These are phyloP conservation scores for Euschistus heros DNA, from an alignment of 1,140 invertebrate species.

Conservation along the genomic window DNA sequence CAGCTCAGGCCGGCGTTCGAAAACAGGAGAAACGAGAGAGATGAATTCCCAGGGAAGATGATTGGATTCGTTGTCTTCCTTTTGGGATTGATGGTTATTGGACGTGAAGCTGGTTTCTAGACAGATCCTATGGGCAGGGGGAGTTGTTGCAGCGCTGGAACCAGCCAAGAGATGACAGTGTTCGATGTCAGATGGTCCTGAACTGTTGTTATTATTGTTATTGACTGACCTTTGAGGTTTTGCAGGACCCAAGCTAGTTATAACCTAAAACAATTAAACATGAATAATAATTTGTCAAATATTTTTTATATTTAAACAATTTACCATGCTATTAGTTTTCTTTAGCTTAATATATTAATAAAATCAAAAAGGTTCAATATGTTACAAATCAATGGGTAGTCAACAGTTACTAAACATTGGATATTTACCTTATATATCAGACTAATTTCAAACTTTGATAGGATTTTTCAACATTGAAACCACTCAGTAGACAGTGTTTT, in stretches of 20 bases:
- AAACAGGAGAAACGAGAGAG: slow-evolving; percentile 27
- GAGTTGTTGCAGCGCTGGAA: slow-evolving; percentile 34
- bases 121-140: slow-evolving; percentile 47
- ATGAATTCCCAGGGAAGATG: slow-evolving; percentile 33
- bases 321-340: too few relatives aligned
- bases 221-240: slow-evolving; percentile 50
- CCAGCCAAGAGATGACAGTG: slow-evolving; percentile 33
- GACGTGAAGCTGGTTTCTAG: slow-evolving; percentile 64
- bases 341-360: too few relatives aligned
- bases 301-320: too few relatives aligned
- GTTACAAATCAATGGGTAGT: too few relatives aligned
- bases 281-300: too few relatives aligned
- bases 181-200: slow-evolving; percentile 29
- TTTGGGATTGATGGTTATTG: background rate
- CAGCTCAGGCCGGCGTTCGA: slow-evolving; percentile 35
- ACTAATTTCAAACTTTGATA: too few relatives aligned
- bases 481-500: too few relatives aligned
- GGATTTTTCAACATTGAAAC: too few relatives aligned
- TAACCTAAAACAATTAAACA: slow-evolving; percentile 51
- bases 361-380: too few relatives aligned
- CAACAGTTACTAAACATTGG: too few relatives aligned
- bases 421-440: too few relatives aligned
- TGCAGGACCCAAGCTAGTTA: slow-evolving; percentile 58
- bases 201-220: slow-evolving; percentile 29
- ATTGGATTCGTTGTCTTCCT: slow-evolving; percentile 25